These are phyloP conservation scores for Muraenolepis orangiensis DNA, from an alignment of 2,797 vertebrate species.

Conservation along the genomic window DNA sequence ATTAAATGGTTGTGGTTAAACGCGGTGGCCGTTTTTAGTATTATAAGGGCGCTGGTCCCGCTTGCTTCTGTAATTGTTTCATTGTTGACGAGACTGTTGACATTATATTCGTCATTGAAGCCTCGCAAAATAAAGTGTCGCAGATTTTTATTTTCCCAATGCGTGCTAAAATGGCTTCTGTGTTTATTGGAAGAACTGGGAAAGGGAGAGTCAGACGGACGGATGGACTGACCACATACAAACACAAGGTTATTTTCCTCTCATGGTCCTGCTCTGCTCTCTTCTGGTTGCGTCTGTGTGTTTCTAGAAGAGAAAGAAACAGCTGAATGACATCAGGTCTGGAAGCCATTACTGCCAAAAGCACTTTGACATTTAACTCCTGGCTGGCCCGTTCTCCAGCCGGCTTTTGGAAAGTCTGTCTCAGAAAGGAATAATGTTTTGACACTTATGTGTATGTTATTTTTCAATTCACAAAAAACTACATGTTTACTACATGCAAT, in stretches of 20 bases:
- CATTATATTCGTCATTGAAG: conserved; percentile 6
- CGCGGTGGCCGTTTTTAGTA: neutral
- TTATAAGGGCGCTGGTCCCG: neutral
- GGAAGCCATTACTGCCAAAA: conserved; percentile 71
- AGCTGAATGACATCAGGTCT: conserved; percentile 78
- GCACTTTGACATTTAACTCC: conserved; percentile 65
- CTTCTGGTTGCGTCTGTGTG: conserved; percentile 52
- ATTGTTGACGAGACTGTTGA: neutral
- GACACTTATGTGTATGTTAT: conserved; percentile 12
- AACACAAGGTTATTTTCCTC: conserved; percentile 50
- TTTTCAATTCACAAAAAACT: conserved; percentile 1
- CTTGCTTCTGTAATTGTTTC: neutral
- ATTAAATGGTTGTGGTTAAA: neutral
- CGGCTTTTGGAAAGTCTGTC: conserved; percentile 34
- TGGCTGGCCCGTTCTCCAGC: conserved; percentile 37
- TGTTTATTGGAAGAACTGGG: conserved; percentile 56
- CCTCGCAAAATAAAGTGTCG: conserved; percentile 13
- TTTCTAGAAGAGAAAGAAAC: conserved; percentile 61
- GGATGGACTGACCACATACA: conserved; percentile 61
- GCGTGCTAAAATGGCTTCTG: conserved; percentile 32
- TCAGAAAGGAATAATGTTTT: conserved; percentile 4
- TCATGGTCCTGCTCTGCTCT: conserved; percentile 38
- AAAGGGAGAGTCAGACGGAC: conserved; percentile 51
- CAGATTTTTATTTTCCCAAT: conserved; percentile 40
- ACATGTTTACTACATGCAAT: neutral